Percentiles rank a stretch among this genome's conserved stretches.
phyloP scores from a whole-genome alignment of 2,113 vertebrate species.

The Tursiops truncatus region DNA sequence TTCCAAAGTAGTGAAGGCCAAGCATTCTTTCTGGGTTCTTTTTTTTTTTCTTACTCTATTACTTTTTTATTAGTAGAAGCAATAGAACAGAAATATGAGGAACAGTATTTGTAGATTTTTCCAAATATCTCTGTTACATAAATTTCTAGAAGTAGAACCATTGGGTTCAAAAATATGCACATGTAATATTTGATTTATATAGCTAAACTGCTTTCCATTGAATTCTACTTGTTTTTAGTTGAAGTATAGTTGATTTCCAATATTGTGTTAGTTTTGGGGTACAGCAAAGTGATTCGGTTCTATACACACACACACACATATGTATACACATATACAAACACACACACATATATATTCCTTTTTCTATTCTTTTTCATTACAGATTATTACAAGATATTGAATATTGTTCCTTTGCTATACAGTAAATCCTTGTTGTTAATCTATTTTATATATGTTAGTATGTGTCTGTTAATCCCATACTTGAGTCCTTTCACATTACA shows the following conservation, averaged over 20 bases:
- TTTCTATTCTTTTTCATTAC: not conserved
- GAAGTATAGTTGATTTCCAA: not conserved
- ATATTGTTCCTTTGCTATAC: not conserved
- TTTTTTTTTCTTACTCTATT: not conserved
- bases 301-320: not conserved
- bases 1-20: not conserved
- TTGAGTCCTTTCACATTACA: not conserved
- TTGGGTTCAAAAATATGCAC: not conserved
- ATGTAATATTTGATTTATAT: not conserved
- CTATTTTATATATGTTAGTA: not conserved
- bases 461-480: not conserved
- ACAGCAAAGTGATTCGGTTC: not conserved
- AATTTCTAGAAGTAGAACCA: not conserved
- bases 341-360: not conserved
- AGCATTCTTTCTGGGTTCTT: not conserved
- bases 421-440: not conserved
- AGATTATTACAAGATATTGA: not conserved
- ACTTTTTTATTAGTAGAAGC: not conserved
- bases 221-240: not conserved
- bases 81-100: constrained; percentile 2
- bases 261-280: not conserved
- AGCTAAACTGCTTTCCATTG: not conserved
- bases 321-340: no score
- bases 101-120: not conserved
- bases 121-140: not conserved